Base-by-base conservation (phyloP, 2,797 vertebrate species). In the Garrulus glandarius region DNA sequence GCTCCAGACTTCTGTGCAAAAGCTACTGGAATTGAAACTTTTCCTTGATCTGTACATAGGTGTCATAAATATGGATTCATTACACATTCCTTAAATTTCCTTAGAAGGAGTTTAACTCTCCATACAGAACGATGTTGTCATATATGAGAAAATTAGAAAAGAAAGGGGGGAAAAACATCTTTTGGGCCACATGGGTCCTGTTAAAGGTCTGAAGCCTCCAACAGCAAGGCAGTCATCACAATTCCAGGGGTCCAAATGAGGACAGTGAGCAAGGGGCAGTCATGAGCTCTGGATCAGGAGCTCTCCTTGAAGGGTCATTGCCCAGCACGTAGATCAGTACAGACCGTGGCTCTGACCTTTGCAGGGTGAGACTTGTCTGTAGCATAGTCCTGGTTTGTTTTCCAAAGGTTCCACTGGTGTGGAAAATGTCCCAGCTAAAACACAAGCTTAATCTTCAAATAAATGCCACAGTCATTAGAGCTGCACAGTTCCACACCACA, bases 161-260 rank as follows among this genome's bases (percentile, higher is more conserved):
- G 52, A 34, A 52, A 1, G 6, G 2, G 3, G 3, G 4, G 3
- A 46, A 44, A 64, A 32, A 32, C n/a, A 46, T 46, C 3, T 30
- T 65, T 24, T 24, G 53, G 20, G 8, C 74, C 29, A n/a, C 3
- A 1, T 34, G 23, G 11, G 34, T 46, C 32, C 34, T 76, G 1
- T 50, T 46, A 55, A 59, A 60, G 63, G n/a, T 23, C 8, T 64
- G 24, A 50, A 77, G 32, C 4, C 30, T 56, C 1, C 30, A 30
- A 2, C 0, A 77, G 17, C 20, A 47, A 55, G 69, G 36, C 64
- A 74, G 37, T 6, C 4, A 4, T 50, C 30, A 21, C 53, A 88
- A 8, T 22, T 39, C 59, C 26, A 11, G 64, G 27, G 27, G 3
- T 43, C 27, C 23, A 36, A 2, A 41, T 5, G 5, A 79, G 20